phyloP scores from a whole-genome alignment of 2,797 vertebrate species.

The Lepidocolaptes lacrymiger region DNA sequence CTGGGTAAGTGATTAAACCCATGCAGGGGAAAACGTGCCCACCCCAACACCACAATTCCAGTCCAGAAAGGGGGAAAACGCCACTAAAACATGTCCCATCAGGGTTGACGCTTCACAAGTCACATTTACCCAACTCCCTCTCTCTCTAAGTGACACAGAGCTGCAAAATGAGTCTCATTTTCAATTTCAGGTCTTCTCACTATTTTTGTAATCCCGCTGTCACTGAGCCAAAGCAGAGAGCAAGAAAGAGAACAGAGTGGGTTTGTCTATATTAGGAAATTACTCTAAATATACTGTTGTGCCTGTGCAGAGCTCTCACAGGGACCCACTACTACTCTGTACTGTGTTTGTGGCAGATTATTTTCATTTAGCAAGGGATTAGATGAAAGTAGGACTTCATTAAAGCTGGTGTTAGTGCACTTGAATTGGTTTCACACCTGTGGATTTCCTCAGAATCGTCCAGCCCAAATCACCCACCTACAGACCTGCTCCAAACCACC shows the following conservation, averaged over 20 bases:
- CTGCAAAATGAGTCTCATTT: not conserved
- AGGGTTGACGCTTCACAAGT: not conserved
- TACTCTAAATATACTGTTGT: not conserved
- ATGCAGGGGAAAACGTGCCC: rapidly evolving
- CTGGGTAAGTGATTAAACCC: not conserved
- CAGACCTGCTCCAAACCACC: not conserved
- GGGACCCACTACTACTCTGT: not conserved
- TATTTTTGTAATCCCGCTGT: not conserved
- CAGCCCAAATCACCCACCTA: rapidly evolving
- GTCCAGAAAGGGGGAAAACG: not conserved
- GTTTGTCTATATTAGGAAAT: conserved; percentile 4
- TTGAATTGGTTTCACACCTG: not conserved
- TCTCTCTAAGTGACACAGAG: not conserved
- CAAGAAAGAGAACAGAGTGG: not conserved
- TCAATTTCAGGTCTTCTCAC: not conserved
- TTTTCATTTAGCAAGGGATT: not conserved
- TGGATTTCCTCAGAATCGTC: not conserved
- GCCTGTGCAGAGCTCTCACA: not conserved
- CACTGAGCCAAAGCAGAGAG: not conserved
- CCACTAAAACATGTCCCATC: not conserved
- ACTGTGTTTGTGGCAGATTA: not conserved
- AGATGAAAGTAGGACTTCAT: not conserved
- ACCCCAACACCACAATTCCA: rapidly evolving
- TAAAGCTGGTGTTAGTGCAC: not conserved
- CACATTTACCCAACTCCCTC: no score